Conservation (phyloP, 2,888 invertebrate species). For the Eupithecia tripunctaria region DNA sequence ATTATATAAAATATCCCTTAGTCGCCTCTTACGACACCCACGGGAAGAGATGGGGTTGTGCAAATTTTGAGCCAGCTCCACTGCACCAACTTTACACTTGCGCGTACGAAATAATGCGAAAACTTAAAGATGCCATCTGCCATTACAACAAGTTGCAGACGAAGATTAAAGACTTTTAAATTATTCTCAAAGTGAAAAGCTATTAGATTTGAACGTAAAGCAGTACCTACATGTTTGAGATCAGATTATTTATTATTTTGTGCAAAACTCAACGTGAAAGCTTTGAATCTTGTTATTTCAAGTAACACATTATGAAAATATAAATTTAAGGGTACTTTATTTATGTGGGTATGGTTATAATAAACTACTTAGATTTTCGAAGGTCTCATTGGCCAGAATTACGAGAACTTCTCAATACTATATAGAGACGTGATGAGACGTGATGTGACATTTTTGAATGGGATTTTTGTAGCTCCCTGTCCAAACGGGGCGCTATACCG, state of each 20-base stretch:
- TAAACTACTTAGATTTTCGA: not conserved
- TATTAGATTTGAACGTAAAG: not conserved
- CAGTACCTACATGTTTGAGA: not conserved
- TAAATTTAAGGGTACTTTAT: not conserved
- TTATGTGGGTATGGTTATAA: not conserved
- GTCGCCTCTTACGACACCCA: no score
- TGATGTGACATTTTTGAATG: no score
- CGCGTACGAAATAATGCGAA: no score
- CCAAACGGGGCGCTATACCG: no score
- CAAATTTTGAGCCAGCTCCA: no score
- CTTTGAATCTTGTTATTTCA: not conserved
- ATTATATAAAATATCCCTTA: no score
- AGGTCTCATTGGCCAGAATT: not conserved
- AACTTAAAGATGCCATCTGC: not conserved
- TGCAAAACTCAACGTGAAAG: not conserved
- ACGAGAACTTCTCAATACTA: no score
- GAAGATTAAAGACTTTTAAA: not conserved
- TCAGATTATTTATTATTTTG: not conserved
- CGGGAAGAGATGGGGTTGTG: no score
- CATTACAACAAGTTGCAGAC: not conserved
- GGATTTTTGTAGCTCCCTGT: no score
- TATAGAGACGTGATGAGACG: no score
- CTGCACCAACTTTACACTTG: no score
- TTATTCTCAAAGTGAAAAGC: conserved; percentile 1
- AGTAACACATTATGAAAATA: not conserved